Evolutionary conservation across 2,113 vertebrate species (phyloP), one percentile per base, ranked within the genome.

Genomic region (Etheostoma spectabile): DNA sequence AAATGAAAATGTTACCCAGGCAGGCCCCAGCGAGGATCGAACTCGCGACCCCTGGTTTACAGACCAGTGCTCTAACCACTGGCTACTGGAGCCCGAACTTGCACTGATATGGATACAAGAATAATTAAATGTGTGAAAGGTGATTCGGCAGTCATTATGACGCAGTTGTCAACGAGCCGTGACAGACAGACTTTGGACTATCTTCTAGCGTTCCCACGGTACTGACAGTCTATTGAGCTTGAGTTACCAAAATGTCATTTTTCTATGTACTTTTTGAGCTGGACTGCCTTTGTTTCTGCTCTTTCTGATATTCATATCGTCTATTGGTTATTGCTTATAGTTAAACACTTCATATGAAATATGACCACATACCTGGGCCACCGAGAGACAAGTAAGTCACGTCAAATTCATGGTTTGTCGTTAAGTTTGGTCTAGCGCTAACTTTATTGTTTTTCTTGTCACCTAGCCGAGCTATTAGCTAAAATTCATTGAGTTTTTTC

Each of bases 41-140:
- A 90, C 90, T 92, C 90, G 90, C 90, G 90, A 92, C 88, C 90
- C 86, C 88, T 92, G 88, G 90, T 90, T 90, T 90, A 91, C 86
- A 90, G 90, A 91, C 90, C 88, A 89, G 85, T 89, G 90, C 87
- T 92, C 90, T 92, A 90, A 92, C 90, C 90, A 92, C 90, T 92
- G 90, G 90, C 90, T 92, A 92, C n/a, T 92, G 90, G 85, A 92
- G 90, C 90, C 88, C 2, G 60, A 42, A 42, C 38, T 42, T 11
- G 38, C 38, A 42, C 10, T 0, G 0, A 0, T 2, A 11, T 11
- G 8, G 11, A 1, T 42, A 42, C 38, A 42, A 11, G 0, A 11
- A 11, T 0, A 42, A 42, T 42, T 42, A 3, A 42, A 42, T 2
- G 10, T 10, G 38, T 42, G 8, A 10, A 3, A 42, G 8, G 10